Percentiles rank a stretch among this genome's conserved stretches.
Conservation (phyloP, 1,140 invertebrate species). For the Monochamus saltuarius region DNA sequence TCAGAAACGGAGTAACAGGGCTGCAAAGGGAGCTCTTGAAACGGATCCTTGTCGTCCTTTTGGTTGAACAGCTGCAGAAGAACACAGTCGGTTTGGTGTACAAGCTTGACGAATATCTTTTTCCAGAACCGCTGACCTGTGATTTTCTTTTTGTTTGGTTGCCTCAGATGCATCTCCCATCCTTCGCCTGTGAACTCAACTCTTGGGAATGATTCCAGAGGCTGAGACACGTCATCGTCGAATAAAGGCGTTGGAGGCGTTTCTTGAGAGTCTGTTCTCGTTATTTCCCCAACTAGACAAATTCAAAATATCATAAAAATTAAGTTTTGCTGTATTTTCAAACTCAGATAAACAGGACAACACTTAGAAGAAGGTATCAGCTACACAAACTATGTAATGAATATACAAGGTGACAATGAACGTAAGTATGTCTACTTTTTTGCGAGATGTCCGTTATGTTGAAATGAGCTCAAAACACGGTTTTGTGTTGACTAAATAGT, state of each 20-base stretch:
- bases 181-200: slow-evolving; percentile 78
- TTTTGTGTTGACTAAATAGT: too few species aligned
- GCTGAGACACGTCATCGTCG: slow-evolving; percentile 91
- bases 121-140: slow-evolving; percentile 98
- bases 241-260: slow-evolving; percentile 89
- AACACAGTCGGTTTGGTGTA: slow-evolving; percentile 77
- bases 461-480: too few species aligned
- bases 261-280: slow-evolving; percentile 69
- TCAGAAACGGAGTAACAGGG: slow-evolving; percentile 91
- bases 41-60: slow-evolving; percentile 84
- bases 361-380: too few species aligned
- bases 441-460: too few species aligned
- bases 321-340: too few species aligned
- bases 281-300: slow-evolving; percentile 27
- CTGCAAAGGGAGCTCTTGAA: slow-evolving; percentile 85
- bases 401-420: too few species aligned
- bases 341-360: not conserved
- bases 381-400: too few species aligned
- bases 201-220: slow-evolving; percentile 89
- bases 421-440: too few species aligned
- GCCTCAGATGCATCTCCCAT: slow-evolving; percentile 95
- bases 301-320: slow-evolving; percentile 3
- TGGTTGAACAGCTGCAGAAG: slow-evolving; percentile 84
- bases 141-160: slow-evolving; percentile 98
- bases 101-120: slow-evolving; percentile 86